Base-by-base conservation (phyloP, 2,888 invertebrate genomes). In the Tanaodytes sp. region DNA sequence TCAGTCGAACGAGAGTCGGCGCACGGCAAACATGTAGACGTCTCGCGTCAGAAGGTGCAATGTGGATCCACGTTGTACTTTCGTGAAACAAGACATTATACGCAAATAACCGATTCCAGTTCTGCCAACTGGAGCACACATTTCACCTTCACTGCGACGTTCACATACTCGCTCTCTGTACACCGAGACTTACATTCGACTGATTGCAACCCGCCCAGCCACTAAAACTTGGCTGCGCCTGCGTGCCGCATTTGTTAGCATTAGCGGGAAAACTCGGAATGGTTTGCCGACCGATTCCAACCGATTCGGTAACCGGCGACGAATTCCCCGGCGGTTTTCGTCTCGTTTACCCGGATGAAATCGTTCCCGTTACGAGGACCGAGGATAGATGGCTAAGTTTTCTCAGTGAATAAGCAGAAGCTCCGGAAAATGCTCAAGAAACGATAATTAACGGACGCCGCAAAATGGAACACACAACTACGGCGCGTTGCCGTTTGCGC, bases 71-170 rank as follows among this genome's bases (percentile, higher is more conserved):
- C 57, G 67, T 55, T 61, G 67, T 61, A 67, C 67, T 61, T 67
- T 67, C 67, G 55, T 62, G 57, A 62, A 67, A 67, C 67, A 61
- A 67, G 67, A 67, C 67, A 67, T 67, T 67, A 67, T 67, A 61
- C 55, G 61, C 61, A 67, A 67, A 67, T 67, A 67, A 67, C 61
- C 33, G 67, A 67, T 61, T 57, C 62, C 57, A 51, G 62, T 55
- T 51, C 45, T 62, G 62, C 57, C 48, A 68, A 68, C 67, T 62
- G 51, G 57, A 57, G 62, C 57, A 62, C 62, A 68, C 51, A 57
- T 58, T 68, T 51, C 58, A 63, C 68, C 62, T 62, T 46, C 52
- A 63, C 52, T 36, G 39, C 57, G 43, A 57, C 62, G 57, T 57
- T 52, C 68, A 57, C 62, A 62, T 62, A 49, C 51, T 30, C 48